Base-by-base conservation (phyloP, 1,140 invertebrate species). In the Drosophila serrata region DNA sequence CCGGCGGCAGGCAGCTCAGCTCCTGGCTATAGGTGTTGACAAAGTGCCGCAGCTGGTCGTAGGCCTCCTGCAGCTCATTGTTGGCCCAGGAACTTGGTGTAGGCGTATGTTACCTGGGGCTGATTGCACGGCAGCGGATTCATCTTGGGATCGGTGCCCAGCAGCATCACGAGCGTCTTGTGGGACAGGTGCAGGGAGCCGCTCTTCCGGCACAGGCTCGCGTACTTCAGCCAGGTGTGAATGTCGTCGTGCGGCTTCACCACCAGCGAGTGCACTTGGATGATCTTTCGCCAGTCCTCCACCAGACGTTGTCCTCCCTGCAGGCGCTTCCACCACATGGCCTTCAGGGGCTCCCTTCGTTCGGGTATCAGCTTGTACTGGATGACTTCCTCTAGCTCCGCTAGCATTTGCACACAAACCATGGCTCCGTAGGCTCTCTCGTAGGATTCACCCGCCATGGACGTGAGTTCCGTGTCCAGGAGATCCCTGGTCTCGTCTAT, bases 361-460 rank as follows among this genome's bases (percentile, higher is more conserved):
- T 99, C 98, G 0, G 96, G 96, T 7, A 99, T 96, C 13, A 99
- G 93, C 92, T 99, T 98, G 91, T 98, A 99, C 81, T 99, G 98
- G 65, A 99, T 98, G 0, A 99, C 98, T 94, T 99, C 99, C 92
- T 99, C 99, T 43, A 99, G 92, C 93, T 99, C 99, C 0, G 98
- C 97, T 35, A 99, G 93, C 94, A 99, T 98, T 92, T 99, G 99
- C 0, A 99, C 98, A 79, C 97, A 97, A 0, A 99, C 98, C 97
- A 99, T 98, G 1, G 98, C 97, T 19, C 98, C 98, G 92, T 99
- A 99, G 13, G 99, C 99, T 84, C 99, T 94, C 90, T 99, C 98
- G 90, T 99, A 99, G 76, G 98, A 99, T 93, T 99, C 99, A 0
- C 98, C 97, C 2, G 98, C 98, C 95, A 99, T 98, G 1, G 99